These are phyloP conservation scores for Malurus cyaneus DNA, from an alignment of 2,113 vertebrate species.

Conservation along the genomic window DNA sequence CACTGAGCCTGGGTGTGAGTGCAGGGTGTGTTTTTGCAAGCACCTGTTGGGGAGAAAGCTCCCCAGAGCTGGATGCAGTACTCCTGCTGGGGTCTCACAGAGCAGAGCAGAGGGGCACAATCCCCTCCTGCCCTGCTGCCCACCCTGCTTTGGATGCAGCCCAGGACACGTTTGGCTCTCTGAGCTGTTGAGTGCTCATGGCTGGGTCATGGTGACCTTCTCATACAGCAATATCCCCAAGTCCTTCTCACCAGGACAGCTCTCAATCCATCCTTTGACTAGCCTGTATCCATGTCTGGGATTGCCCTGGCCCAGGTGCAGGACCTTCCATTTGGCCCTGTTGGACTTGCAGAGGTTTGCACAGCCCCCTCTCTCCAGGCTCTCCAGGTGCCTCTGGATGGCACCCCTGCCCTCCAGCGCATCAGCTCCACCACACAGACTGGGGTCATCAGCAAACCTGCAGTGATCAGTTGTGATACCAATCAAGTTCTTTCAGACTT, in stretches of 20 bases:
- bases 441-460: background rate
- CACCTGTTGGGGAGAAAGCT: background rate
- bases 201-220: background rate
- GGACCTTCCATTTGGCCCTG: background rate
- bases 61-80: background rate
- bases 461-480: background rate
- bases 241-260: background rate
- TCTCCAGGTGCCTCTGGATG: background rate
- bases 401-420: background rate
- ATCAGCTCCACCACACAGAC: background rate
- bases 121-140: background rate
- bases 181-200: fast-evolving
- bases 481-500: background rate
- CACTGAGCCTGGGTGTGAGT: background rate
- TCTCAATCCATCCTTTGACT: background rate
- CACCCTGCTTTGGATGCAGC: background rate
- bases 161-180: fast-evolving
- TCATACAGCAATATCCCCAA: background rate
- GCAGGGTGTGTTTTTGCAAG: fast-evolving
- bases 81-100: background rate
- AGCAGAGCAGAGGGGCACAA: background rate
- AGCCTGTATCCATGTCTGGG: background rate
- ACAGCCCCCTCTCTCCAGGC: background rate
- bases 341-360: background rate
- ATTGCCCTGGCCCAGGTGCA: background rate